Evolutionary conservation across 1,140 invertebrate genomes (phyloP), one percentile per base, ranked within the genome.

Genomic region (Saccostrea glomerata): DNA sequence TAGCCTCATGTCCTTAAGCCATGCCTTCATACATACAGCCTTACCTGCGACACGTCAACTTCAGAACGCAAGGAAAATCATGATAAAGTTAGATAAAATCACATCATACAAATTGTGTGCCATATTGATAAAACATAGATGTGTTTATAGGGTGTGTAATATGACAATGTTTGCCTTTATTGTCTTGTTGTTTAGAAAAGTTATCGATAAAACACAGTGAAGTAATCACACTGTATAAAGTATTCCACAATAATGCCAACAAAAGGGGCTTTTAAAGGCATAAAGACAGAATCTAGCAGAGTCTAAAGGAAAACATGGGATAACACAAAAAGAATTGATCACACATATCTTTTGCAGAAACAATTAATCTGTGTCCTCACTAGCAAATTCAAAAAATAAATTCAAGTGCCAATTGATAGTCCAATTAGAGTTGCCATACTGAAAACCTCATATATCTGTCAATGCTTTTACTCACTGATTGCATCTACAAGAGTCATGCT

Each of bases 71-170:
- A 77, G 70, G 70, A 77, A 13, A 63, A 30, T 77, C 11, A 30
- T 25, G 25, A 36, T 30, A 77, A 77, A 77, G 70, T 77, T 77
- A 77, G 70, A 77, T 77, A 77, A n/a, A 40, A 30, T 77, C 66
- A 73, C 66, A 13, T 77, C 70, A 77, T 77, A 17, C 25, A 77
- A 77, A 77, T 36, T 15, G 23, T 30, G 70, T 77, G 70, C 70
- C 30, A 77, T 36, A 36, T 77, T 4, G 13, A 77, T 13, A 13
- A 25, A 47, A 47, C 47, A 7, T 47, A 77, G 70, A 36, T 36
- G 30, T 63, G 30, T 30, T 12, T 12, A 17, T 77, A 13, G 30
- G 23, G 25, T 5, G 25, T 20, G 23, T 23, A 73, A 23, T 73
- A 1, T 30, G 66, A 36, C 66, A 6, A 25, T 7, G 12, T 30